A percentile compares a stretch with the other conserved stretches of the same genome.
Evolutionary conservation across 2,113 vertebrate genomes (phyloP).

Genomic region (Camelus bactrianus): DNA sequence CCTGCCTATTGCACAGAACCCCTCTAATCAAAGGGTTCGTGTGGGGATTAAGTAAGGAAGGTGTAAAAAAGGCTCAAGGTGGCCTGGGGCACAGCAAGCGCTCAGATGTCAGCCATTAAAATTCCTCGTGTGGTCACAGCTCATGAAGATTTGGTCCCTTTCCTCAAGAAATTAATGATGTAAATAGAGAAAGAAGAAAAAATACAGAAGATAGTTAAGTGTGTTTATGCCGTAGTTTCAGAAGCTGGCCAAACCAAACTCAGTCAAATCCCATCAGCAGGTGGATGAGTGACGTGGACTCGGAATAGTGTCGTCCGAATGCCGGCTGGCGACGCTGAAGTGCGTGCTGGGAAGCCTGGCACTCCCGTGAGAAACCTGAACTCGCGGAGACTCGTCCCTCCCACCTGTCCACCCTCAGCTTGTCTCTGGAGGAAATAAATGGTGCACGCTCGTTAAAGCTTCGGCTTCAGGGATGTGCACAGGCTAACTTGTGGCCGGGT

Average conservation of each 20-base stretch:
- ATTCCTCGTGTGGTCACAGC: background rate
- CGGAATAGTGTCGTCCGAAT: accelerated
- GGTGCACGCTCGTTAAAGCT: accelerated
- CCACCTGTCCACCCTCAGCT: too few relatives aligned
- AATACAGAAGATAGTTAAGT: background rate
- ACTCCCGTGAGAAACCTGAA: accelerated
- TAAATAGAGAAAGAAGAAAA: background rate
- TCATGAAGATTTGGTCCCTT: background rate
- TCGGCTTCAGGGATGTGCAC: accelerated
- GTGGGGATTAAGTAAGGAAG: background rate
- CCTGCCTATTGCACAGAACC: background rate
- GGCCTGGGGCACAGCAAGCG: background rate
- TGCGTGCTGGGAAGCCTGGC: background rate
- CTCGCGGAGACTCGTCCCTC: background rate
- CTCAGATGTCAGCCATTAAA: background rate
- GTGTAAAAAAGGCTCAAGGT: accelerated
- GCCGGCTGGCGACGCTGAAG: accelerated
- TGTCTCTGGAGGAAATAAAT: background rate
- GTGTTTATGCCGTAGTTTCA: background rate
- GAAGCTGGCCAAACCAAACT: background rate
- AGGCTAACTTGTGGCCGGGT: accelerated
- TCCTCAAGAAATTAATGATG: background rate
- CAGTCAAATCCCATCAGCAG: background rate
- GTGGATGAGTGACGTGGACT: accelerated
- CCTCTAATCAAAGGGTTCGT: accelerated